A percentile compares a stretch with the other conserved stretches of the same genome.
These are phyloP conservation scores for Calameuta idolon DNA, from an alignment of 2,888 invertebrate species.

Conservation along the genomic window DNA sequence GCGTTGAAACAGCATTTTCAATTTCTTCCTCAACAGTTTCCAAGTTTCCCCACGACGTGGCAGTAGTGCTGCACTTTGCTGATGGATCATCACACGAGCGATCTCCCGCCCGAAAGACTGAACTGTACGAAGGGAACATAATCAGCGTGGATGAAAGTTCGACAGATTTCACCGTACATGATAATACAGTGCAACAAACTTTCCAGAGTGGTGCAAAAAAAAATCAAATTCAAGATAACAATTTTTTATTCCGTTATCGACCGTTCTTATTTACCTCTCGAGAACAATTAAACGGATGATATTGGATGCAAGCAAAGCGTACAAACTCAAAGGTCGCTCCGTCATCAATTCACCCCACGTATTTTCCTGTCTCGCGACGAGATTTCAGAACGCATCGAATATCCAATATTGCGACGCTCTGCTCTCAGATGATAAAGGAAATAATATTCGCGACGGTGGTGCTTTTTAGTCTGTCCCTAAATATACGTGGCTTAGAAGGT, in stretches of 20 bases:
- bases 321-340: neutral
- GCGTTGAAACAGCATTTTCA: neutral
- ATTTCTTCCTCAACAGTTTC: neutral
- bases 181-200: constrained; percentile 13
- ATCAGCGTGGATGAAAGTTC: neutral
- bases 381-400: neutral
- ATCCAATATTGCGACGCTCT: neutral
- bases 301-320: neutral
- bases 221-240: constrained; percentile 30
- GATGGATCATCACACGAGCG: neutral
- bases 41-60: neutral
- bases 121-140: neutral
- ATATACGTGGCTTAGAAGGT: neutral
- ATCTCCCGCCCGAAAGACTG: neutral
- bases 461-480: neutral
- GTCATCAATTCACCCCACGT: neutral
- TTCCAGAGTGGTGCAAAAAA: constrained; percentile 10
- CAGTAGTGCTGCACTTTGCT: neutral
- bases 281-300: neutral
- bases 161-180: neutral
- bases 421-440: neutral
- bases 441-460: neutral
- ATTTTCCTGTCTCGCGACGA: neutral
- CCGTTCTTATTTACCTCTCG: neutral
- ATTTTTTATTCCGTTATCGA: constrained; percentile 32